phyloP scores from a whole-genome alignment of 2,888 invertebrate species.

The Agrochola lota region DNA sequence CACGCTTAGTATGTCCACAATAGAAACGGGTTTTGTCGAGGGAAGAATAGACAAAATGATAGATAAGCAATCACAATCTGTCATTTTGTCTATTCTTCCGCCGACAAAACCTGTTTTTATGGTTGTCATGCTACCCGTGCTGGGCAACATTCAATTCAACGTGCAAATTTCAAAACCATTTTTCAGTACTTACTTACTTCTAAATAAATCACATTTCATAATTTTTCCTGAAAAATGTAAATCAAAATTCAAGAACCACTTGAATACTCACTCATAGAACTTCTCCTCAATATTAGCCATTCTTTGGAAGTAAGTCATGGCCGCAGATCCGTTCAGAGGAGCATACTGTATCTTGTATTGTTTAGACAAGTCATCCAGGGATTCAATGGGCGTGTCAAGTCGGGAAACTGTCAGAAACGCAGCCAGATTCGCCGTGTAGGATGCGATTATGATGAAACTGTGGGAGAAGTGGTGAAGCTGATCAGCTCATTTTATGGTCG shows the following conservation, averaged over 20 bases:
- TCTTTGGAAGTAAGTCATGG: slow-evolving; percentile 98
- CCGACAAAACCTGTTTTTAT: no score
- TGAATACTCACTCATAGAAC: slow-evolving; percentile 96
- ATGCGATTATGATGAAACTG: slow-evolving; percentile 98
- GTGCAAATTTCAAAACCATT: no score
- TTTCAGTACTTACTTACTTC: no score
- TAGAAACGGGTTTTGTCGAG: no score
- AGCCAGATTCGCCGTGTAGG: slow-evolving; percentile 99
- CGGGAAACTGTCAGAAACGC: slow-evolving; percentile 98
- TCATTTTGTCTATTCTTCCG: no score
- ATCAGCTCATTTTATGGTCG: background rate
- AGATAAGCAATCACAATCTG: no score
- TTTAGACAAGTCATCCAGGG: slow-evolving; percentile 97
- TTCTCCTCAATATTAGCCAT: slow-evolving; percentile 98
- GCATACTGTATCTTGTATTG: slow-evolving; percentile 99
- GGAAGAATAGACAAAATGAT: no score
- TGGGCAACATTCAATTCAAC: no score
- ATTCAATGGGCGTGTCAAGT: slow-evolving; percentile 97
- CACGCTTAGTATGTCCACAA: no score
- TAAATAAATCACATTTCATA: background rate
- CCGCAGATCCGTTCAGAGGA: slow-evolving; percentile 96
- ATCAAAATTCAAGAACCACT: background rate
- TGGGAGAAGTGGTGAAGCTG: background rate
- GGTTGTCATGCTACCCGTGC: no score
- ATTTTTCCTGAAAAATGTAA: background rate